A percentile compares a stretch with the other conserved stretches of the same genome.
phyloP scores from a whole-genome alignment of 2,888 invertebrate species.

The Phaonia tiefii region DNA sequence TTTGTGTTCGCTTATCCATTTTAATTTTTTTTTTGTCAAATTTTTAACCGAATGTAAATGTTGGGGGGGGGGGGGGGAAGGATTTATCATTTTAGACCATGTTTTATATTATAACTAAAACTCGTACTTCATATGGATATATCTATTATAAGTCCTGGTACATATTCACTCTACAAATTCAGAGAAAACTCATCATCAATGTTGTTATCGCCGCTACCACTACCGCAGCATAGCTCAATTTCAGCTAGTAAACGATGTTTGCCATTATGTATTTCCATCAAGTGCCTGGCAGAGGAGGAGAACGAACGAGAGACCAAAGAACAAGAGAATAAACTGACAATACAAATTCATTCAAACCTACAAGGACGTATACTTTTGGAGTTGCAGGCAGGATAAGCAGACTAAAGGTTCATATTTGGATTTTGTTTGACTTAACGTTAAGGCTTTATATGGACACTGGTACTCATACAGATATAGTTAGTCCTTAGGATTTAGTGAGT shows the following conservation, averaged over 20 bases:
- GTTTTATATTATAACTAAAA: conserved; percentile 45
- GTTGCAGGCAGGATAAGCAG: conserved; percentile 15
- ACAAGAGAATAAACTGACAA: too few relatives aligned
- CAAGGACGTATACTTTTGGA: conserved; percentile 43
- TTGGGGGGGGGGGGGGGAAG: conserved; percentile 46
- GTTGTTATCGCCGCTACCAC: conserved; percentile 44
- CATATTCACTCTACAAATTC: conserved; percentile 22
- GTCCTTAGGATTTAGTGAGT: not conserved
- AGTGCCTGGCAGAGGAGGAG: not conserved
- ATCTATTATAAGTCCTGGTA: conserved; percentile 14
- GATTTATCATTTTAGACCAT: conserved; percentile 61
- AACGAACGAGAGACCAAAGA: conserved; percentile 24
- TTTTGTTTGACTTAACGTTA: conserved; percentile 50
- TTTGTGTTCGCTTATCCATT: conserved; percentile 7
- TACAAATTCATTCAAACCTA: too few relatives aligned
- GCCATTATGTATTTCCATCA: conserved; percentile 23
- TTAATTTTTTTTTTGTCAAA: conserved; percentile 28
- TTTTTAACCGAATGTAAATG: conserved; percentile 55
- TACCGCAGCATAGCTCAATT: conserved; percentile 21
- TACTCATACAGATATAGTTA: not conserved
- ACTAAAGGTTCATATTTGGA: conserved; percentile 39
- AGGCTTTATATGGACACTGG: conserved; percentile 3
- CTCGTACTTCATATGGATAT: conserved; percentile 7
- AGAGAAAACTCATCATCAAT: conserved; percentile 53
- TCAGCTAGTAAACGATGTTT: conserved; percentile 14